phyloP scores from a whole-genome alignment of 92 coral and sea anemone genomes.

The Pocillopora grandis region DNA sequence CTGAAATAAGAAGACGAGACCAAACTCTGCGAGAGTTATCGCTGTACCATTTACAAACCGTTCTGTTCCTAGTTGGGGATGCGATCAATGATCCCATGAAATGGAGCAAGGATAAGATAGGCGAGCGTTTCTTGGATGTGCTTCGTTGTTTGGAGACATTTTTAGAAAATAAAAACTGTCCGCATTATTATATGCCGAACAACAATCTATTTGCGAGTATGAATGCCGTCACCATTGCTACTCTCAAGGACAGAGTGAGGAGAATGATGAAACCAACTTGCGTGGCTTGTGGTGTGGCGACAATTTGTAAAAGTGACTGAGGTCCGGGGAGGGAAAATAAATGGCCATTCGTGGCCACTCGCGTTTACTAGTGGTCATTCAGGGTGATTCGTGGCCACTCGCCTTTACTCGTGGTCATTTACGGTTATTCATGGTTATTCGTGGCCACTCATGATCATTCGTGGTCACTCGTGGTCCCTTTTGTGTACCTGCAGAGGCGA shows the following conservation, averaged over 20 bases:
- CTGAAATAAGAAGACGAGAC: conserved; percentile 82
- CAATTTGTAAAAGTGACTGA: conserved; percentile 40
- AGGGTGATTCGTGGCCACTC: too few relatives aligned
- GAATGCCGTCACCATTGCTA: conserved; percentile 61
- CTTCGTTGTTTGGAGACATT: conserved; percentile 62
- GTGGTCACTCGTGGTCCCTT: too few relatives aligned
- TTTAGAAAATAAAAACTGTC: conserved; percentile 67
- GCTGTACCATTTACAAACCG: conserved; percentile 71
- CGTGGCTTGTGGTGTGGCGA: conserved; percentile 74
- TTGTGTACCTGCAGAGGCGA: too few relatives aligned
- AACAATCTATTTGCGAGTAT: conserved; percentile 67
- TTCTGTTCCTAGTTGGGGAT: conserved; percentile 65
- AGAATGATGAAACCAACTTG: conserved; percentile 76
- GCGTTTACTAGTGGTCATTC: too few relatives aligned
- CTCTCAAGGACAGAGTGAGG: conserved; percentile 75
- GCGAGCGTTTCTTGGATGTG: conserved; percentile 77
- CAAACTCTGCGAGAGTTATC: conserved; percentile 70
- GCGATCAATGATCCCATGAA: conserved; percentile 57
- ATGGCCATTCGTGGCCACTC: neutral
- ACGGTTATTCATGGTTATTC: too few relatives aligned
- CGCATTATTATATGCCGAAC: conserved; percentile 76
- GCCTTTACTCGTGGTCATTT: too few relatives aligned
- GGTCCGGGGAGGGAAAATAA: neutral
- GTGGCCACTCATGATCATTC: too few relatives aligned
- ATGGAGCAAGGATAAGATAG: conserved; percentile 69